These are phyloP conservation scores for Nomia melanderi DNA, from an alignment of 1,140 invertebrate genomes.

Conservation along the genomic window DNA sequence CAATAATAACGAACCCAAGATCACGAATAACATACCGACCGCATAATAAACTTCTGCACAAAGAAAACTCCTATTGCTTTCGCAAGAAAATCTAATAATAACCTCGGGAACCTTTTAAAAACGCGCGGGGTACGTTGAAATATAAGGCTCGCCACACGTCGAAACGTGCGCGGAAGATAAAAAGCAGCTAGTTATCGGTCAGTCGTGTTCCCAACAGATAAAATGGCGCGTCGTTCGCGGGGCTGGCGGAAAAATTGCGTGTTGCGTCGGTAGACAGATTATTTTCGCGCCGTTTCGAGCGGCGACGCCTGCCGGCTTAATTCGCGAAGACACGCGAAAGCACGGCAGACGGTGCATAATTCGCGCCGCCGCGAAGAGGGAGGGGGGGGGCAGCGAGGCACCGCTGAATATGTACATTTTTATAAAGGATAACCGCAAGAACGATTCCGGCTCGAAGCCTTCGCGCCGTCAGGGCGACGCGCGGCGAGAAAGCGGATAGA, in stretches of 20 bases:
- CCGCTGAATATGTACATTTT: slow-evolving; percentile 60
- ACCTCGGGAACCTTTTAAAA: no score
- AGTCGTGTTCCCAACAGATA: neutral
- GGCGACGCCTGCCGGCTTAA: slow-evolving; percentile 48
- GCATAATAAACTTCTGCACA: no score
- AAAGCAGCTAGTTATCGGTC: slow-evolving; percentile 15
- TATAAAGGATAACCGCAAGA: slow-evolving; percentile 26
- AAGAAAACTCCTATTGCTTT: no score
- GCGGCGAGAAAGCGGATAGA: neutral
- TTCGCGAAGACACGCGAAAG: slow-evolving; percentile 53
- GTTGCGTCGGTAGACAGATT: slow-evolving; percentile 57
- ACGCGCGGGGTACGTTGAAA: neutral
- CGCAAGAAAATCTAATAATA: no score
- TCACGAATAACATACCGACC: no score
- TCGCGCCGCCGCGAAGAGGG: slow-evolving; percentile 35
- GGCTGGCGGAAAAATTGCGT: slow-evolving; percentile 55
- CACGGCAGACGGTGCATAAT: slow-evolving; percentile 52
- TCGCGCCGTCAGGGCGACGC: slow-evolving; percentile 2
- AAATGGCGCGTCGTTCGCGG: slow-evolving; percentile 46
- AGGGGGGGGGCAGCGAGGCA: neutral
- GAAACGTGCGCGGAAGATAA: slow-evolving; percentile 19
- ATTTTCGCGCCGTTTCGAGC: slow-evolving; percentile 63
- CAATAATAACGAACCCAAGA: no score
- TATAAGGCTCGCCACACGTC: slow-evolving; percentile 6
- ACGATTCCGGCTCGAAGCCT: slow-evolving; percentile 20